Conservation (phyloP, 2,888 invertebrate genomes). For the Thecocarcelia acutangulata region DNA sequence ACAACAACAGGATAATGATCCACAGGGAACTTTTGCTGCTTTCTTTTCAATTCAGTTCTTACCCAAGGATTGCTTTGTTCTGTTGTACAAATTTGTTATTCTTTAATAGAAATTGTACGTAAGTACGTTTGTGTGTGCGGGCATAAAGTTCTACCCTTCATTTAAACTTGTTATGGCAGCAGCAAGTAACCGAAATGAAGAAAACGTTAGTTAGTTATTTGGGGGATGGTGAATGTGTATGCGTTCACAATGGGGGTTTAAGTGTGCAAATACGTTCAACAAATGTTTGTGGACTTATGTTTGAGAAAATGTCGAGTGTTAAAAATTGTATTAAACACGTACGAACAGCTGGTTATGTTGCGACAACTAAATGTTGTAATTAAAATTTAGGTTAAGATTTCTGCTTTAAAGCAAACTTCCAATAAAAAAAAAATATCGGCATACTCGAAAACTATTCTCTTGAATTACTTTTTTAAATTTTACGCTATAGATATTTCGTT, state of each 20-base stretch:
- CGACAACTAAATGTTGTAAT: not conserved
- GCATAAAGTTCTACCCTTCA: conserved; percentile 47
- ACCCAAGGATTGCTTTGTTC: conserved; percentile 51
- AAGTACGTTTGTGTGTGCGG: too few relatives aligned
- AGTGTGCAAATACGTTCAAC: not conserved
- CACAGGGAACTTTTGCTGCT: conserved; percentile 57
- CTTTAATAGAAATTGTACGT: conserved; percentile 23
- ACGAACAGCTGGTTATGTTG: conserved; percentile 24
- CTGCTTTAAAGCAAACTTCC: too few relatives aligned
- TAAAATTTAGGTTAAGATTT: not conserved
- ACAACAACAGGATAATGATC: conserved; percentile 41
- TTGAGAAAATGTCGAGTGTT: conserved; percentile 41
- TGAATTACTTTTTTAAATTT: too few relatives aligned
- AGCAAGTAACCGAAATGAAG: conserved; percentile 24
- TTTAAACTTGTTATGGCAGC: conserved; percentile 50
- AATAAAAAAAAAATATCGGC: too few relatives aligned
- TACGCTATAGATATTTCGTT: too few relatives aligned
- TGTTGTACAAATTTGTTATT: conserved; percentile 36
- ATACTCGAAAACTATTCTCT: too few relatives aligned
- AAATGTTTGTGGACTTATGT: conserved; percentile 3
- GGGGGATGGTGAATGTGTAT: not conserved
- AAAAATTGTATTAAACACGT: conserved; percentile 57
- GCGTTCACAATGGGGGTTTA: conserved; percentile 13
- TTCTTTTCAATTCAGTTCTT: conserved; percentile 40
- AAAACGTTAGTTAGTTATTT: not conserved